phyloP scores from a whole-genome alignment of 2,113 vertebrate species.

The Oryzias celebensis region DNA sequence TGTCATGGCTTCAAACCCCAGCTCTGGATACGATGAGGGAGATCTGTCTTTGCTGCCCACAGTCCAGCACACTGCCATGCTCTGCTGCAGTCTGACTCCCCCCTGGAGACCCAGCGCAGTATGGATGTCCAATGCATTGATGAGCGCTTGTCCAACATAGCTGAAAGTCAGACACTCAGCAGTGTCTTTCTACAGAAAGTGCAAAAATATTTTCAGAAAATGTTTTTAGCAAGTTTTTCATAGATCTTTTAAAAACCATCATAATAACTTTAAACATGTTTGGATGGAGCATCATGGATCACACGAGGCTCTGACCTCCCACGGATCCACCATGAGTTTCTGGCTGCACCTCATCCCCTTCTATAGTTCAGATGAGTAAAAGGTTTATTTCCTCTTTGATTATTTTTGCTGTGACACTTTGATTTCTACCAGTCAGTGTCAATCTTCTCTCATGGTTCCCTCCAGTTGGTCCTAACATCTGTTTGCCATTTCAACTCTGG shows the following conservation, averaged over 20 bases:
- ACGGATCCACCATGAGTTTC: too few relatives aligned
- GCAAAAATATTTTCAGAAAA: not conserved
- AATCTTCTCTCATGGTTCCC: too few relatives aligned
- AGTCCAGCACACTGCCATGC: slow-evolving; percentile 37
- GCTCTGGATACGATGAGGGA: slow-evolving; percentile 37
- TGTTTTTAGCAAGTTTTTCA: not conserved
- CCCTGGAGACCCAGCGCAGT: slow-evolving; percentile 33
- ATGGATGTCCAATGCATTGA: slow-evolving; percentile 51
- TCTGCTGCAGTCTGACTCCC: slow-evolving; percentile 41
- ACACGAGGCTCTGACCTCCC: too few relatives aligned
- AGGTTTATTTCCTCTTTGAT: too few relatives aligned
- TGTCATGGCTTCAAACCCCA: slow-evolving; percentile 54
- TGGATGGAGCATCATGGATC: too few relatives aligned
- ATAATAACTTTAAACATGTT: too few relatives aligned
- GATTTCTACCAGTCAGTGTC: too few relatives aligned
- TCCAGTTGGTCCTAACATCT: too few relatives aligned
- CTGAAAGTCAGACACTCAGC: slow-evolving; percentile 45
- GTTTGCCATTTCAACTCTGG: too few relatives aligned
- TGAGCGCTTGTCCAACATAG: slow-evolving; percentile 61
- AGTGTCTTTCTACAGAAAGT: not conserved
- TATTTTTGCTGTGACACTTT: too few relatives aligned
- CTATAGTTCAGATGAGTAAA: too few relatives aligned
- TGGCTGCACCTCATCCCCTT: too few relatives aligned
- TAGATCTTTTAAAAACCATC: not conserved
- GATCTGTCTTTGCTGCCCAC: slow-evolving; percentile 50